Conservation (phyloP, 2,888 invertebrate genomes). For the Leptodirus hochenwartii region DNA sequence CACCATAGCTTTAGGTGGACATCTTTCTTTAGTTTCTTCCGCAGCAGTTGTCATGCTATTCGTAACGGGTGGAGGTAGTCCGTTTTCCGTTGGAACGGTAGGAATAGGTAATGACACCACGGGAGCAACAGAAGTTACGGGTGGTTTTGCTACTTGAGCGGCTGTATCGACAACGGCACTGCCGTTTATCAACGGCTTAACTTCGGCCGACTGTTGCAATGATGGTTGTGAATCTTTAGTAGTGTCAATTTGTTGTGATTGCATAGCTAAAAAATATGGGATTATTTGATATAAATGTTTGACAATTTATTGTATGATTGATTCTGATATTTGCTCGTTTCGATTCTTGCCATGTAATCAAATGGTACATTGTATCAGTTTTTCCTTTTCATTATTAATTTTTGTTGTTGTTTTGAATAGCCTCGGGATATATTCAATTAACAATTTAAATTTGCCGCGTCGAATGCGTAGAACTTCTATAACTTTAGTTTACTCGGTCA, state of each 20-base stretch:
- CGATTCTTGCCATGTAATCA: neutral
- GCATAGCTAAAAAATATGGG: no score
- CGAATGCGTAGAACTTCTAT: no score
- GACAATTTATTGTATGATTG: no score
- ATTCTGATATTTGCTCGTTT: neutral
- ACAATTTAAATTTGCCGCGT: no score
- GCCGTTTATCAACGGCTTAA: slow-evolving; percentile 15
- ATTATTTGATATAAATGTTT: no score
- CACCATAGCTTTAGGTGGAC: slow-evolving; percentile 80
- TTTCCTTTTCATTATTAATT: no score
- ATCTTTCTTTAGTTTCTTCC: slow-evolving; percentile 28
- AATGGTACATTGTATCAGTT: no score
- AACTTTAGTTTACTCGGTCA: no score
- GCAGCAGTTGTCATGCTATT: slow-evolving; percentile 24
- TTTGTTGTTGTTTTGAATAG: no score
- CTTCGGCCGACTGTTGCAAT: slow-evolving; percentile 12
- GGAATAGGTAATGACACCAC: slow-evolving; percentile 12
- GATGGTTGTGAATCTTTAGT: neutral
- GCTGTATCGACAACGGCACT: slow-evolving; percentile 13
- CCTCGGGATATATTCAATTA: no score
- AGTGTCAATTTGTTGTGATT: no score
- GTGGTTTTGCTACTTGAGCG: slow-evolving; percentile 5
- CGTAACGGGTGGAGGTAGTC: slow-evolving; percentile 22
- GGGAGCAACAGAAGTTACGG: slow-evolving; percentile 5
- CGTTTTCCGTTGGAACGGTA: slow-evolving; percentile 21